These are phyloP conservation scores for Apistogramma diplotaenia DNA, from an alignment of 2,113 vertebrate species.

Conservation along the genomic window DNA sequence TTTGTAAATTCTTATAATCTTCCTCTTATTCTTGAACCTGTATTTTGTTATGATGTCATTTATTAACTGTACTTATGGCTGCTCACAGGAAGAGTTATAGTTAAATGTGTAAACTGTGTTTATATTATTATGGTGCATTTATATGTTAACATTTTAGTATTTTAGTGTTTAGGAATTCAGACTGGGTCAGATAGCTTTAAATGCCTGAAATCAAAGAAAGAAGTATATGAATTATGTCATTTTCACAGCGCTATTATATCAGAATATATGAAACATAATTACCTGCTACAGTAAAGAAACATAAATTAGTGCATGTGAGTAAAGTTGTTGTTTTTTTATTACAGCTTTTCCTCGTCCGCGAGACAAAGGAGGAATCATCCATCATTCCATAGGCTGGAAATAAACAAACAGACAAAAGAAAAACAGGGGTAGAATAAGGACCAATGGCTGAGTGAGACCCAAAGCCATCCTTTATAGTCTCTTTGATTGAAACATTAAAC, in stretches of 20 bases:
- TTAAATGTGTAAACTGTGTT: background rate
- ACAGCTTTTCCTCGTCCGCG: background rate
- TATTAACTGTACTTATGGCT: background rate
- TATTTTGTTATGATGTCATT: background rate
- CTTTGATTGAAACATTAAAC: background rate
- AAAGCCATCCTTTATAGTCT: background rate
- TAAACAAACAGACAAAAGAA: no score
- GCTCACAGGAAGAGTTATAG: background rate
- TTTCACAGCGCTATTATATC: background rate
- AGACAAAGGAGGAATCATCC: background rate
- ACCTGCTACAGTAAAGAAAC: background rate
- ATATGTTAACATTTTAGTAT: background rate
- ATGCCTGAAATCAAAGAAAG: background rate
- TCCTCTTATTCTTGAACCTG: background rate
- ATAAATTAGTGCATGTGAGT: background rate
- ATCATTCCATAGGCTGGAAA: no score
- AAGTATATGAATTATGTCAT: background rate
- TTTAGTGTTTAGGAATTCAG: background rate
- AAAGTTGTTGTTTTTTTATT: background rate
- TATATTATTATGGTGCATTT: background rate
- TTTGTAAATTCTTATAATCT: no score
- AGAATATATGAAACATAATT: background rate
- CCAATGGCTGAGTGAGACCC: background rate
- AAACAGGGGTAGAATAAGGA: background rate
- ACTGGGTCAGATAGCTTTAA: background rate